These are phyloP conservation scores for Mesoligia furuncula DNA, from an alignment of 2,888 invertebrate genomes.

Conservation along the genomic window DNA sequence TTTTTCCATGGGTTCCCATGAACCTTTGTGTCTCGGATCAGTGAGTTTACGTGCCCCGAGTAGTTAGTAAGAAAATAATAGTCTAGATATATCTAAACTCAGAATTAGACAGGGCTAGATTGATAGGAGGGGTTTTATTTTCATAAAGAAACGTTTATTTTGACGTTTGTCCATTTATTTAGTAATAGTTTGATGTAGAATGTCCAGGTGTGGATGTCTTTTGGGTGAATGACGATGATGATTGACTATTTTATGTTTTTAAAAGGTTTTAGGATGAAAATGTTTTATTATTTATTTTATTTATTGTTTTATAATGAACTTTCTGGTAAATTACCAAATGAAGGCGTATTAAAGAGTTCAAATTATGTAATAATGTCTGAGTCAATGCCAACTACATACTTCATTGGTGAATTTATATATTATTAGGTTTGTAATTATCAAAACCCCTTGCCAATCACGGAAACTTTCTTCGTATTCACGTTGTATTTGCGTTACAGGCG, in stretches of 20 bases:
- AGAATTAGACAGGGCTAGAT: constrained; percentile 35
- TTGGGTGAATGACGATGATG: neutral
- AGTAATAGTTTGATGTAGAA: neutral
- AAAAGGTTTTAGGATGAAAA: neutral
- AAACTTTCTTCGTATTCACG: neutral
- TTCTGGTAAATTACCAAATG: neutral
- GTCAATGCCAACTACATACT: neutral
- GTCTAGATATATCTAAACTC: constrained; percentile 58
- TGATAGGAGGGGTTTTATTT: neutral
- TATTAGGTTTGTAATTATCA: neutral
- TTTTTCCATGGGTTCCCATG: constrained; percentile 67
- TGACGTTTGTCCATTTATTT: neutral
- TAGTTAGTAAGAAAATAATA: constrained; percentile 49
- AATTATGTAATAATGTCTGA: neutral
- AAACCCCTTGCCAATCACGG: neutral
- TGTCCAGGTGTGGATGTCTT: neutral
- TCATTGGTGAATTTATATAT: neutral
- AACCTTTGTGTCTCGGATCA: constrained; percentile 63
- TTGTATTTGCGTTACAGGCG: neutral
- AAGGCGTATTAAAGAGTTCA: neutral
- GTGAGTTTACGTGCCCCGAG: constrained; percentile 54
- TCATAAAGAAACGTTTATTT: constrained; percentile 3
- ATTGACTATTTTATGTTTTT: neutral
- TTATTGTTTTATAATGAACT: neutral
- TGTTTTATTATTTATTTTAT: no score